A percentile compares a stretch with the other conserved stretches of the same genome.
These are phyloP conservation scores for Seriola dumerili DNA, from an alignment of 2,113 vertebrate genomes.

Conservation along the genomic window DNA sequence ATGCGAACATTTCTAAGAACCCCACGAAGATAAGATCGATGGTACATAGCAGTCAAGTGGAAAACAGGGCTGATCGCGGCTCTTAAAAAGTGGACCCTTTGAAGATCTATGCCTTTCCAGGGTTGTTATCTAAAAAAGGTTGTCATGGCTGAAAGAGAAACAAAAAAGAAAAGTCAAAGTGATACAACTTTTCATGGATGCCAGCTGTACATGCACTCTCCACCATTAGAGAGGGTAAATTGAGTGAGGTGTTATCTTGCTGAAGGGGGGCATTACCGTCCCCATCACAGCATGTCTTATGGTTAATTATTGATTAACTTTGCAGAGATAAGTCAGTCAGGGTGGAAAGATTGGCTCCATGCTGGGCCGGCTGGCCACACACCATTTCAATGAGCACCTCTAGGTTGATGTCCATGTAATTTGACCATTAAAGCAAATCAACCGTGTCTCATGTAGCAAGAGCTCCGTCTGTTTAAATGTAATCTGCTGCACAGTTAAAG, in stretches of 20 bases:
- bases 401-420: constrained; percentile 46
- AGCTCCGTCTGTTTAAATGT: constrained; percentile 11
- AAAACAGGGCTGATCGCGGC: not conserved
- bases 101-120: not conserved
- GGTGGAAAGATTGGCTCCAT: constrained; percentile 29
- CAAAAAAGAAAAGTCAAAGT: not conserved
- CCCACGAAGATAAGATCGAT: not conserved
- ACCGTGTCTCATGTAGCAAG: constrained; percentile 8
- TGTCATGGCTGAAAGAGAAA: not conserved
- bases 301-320: constrained; percentile 56
- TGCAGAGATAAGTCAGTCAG: constrained; percentile 40
- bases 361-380: constrained; percentile 28
- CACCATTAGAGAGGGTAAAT: not conserved
- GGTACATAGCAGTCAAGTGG: not conserved
- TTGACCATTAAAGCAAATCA: constrained; percentile 40
- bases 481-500: not conserved
- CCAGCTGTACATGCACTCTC: not conserved
- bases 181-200: not conserved
- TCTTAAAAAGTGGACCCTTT: not conserved
- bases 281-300: constrained; percentile 34
- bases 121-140: not conserved
- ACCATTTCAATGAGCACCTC: constrained; percentile 36
- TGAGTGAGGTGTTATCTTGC: constrained; percentile 29
- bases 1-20: not conserved
- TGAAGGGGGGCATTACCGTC: constrained; percentile 4